phyloP scores from a whole-genome alignment of 1,140 invertebrate species.

The Drosophila orosa region DNA sequence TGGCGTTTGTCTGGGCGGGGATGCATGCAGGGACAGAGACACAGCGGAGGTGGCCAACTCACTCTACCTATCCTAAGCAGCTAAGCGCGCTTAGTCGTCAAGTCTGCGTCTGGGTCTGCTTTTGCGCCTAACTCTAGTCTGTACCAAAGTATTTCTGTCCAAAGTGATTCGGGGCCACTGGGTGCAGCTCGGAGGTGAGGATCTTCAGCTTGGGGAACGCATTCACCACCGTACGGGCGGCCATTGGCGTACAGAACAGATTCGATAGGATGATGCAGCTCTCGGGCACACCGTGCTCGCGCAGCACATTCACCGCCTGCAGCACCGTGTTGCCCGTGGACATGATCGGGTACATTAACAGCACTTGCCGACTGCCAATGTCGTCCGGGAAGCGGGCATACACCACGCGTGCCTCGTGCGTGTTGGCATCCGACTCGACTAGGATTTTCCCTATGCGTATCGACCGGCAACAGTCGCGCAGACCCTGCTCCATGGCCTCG shows the following conservation, averaged over 20 bases:
- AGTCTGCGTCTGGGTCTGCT: conserved; percentile 40
- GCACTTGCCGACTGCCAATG: conserved; percentile 93
- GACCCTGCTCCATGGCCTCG: conserved; percentile 99
- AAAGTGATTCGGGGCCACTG: conserved; percentile 98
- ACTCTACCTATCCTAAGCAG: conserved; percentile 78
- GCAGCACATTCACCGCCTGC: conserved; percentile 95
- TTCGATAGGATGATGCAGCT: conserved; percentile 98
- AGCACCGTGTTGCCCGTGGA: conserved; percentile 97
- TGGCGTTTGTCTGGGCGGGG: conserved; percentile 1
- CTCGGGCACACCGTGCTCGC: conserved; percentile 96
- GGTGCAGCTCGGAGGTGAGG: conserved; percentile 97
- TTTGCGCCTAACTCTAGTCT: conserved; percentile 86
- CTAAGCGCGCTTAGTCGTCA: conserved; percentile 66
- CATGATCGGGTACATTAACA: conserved; percentile 99
- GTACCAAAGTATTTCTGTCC: conserved; percentile 99
- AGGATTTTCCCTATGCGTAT: conserved; percentile 99
- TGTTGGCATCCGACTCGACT: conserved; percentile 98
- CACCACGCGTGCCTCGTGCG: conserved; percentile 97
- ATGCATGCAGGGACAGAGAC: conserved; percentile 17
- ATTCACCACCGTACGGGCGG: conserved; percentile 93
- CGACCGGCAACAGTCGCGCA: conserved; percentile 98
- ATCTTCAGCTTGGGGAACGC: conserved; percentile 97
- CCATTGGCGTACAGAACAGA: conserved; percentile 97
- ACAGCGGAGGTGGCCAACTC: conserved; percentile 17
- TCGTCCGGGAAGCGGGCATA: conserved; percentile 99